phyloP scores from a whole-genome alignment of 2,113 vertebrate genomes.

The Glaucidium brasilianum region DNA sequence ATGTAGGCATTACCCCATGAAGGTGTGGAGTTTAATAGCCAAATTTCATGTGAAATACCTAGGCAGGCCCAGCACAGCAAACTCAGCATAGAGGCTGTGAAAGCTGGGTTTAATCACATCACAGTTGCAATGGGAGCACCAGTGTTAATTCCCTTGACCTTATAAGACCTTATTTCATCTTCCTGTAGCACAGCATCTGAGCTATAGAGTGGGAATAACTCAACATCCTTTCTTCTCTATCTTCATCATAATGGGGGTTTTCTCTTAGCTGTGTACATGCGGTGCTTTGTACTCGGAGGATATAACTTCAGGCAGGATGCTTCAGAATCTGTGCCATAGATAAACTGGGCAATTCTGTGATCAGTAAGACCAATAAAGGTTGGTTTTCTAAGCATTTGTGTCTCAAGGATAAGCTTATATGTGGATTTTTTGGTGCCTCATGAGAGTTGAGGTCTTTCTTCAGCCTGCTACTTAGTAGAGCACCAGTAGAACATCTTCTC shows the following conservation, averaged over 20 bases:
- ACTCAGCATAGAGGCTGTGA: background rate
- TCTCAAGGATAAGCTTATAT: background rate
- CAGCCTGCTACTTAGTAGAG: background rate
- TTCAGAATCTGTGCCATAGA: background rate
- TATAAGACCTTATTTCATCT: background rate
- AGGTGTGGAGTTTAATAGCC: background rate
- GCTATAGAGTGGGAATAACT: background rate
- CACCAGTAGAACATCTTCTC: background rate
- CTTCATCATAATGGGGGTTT: background rate
- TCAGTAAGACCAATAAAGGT: background rate
- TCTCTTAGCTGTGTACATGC: background rate
- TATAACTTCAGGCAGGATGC: background rate
- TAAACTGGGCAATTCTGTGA: background rate
- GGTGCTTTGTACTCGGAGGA: background rate
- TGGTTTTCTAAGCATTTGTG: background rate
- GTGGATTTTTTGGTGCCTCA: background rate
- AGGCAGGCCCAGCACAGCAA: background rate
- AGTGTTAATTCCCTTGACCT: background rate
- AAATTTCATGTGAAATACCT: too few species aligned
- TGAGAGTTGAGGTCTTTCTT: background rate
- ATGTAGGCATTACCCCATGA: background rate
- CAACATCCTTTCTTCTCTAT: background rate
- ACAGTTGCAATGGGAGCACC: background rate
- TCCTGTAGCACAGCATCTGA: background rate
- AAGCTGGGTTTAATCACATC: background rate